phyloP scores from a whole-genome alignment of 1,140 invertebrate species.

The Metopolophium dirhodum region DNA sequence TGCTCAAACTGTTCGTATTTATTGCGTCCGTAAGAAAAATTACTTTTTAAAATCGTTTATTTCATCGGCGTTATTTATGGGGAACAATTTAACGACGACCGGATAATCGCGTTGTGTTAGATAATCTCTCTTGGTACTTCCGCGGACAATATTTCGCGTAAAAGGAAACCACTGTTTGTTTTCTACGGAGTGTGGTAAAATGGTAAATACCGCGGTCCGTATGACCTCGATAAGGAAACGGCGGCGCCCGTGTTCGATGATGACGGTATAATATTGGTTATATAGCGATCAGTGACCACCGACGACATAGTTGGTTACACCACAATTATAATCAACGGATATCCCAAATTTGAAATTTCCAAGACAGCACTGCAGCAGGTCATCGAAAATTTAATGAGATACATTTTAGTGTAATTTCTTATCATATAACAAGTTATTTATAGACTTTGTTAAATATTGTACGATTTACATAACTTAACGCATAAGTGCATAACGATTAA shows the following conservation, averaged over 20 bases:
- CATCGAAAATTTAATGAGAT: neutral
- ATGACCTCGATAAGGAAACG: neutral
- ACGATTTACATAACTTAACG: neutral
- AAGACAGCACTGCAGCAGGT: neutral
- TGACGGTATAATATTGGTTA: conserved; percentile 12
- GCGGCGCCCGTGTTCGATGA: neutral
- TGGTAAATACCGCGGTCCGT: neutral
- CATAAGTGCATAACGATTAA: neutral
- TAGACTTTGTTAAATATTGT: neutral
- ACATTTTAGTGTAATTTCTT: neutral
- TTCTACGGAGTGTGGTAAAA: neutral
- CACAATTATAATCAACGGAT: neutral
- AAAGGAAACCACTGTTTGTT: neutral
- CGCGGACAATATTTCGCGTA: neutral
- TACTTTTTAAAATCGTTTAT: neutral
- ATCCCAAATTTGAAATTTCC: neutral
- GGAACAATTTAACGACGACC: neutral
- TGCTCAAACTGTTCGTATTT: neutral
- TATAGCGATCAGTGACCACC: neutral
- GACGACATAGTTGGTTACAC: neutral
- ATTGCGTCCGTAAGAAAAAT: neutral
- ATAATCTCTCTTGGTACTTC: neutral
- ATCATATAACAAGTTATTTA: neutral
- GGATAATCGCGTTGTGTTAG: neutral
- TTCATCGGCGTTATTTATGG: neutral